phyloP scores from a whole-genome alignment of 2,888 invertebrate species.

The Tipula vernalis region DNA sequence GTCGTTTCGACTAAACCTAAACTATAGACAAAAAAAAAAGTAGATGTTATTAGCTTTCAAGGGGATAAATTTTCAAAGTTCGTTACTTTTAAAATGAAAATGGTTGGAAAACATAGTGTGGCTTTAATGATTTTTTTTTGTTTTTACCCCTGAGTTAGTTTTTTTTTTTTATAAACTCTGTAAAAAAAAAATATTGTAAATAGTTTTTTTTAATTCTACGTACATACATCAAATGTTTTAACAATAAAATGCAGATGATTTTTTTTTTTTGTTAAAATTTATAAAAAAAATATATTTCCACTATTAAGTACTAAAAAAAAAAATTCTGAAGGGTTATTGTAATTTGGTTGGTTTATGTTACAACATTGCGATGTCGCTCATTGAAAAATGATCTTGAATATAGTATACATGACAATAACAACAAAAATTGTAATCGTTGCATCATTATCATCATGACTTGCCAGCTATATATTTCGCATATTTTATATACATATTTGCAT shows the following conservation, averaged over 20 bases:
- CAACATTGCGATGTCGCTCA: background rate
- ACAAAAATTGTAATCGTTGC: background rate
- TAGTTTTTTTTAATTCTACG: background rate
- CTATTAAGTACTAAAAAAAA: background rate
- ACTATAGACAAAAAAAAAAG: background rate
- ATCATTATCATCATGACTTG: background rate
- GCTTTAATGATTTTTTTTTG: background rate
- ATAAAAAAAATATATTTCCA: background rate
- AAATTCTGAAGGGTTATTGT: background rate
- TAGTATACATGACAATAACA: background rate
- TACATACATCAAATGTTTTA: background rate
- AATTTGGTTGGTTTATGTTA: background rate
- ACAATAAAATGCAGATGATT: slow-evolving; percentile 4
- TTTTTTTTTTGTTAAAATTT: background rate
- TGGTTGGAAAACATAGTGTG: background rate
- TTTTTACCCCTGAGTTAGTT: background rate
- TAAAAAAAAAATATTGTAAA: background rate
- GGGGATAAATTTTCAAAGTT: background rate
- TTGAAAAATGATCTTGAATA: background rate
- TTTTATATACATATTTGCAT: background rate
- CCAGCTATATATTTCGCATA: background rate
- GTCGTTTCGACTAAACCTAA: background rate
- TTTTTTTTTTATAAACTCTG: background rate
- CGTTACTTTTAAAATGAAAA: background rate
- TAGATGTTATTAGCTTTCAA: background rate